These are phyloP conservation scores for Homarus gammarus DNA, from an alignment of 2,888 invertebrate species.

Conservation along the genomic window DNA sequence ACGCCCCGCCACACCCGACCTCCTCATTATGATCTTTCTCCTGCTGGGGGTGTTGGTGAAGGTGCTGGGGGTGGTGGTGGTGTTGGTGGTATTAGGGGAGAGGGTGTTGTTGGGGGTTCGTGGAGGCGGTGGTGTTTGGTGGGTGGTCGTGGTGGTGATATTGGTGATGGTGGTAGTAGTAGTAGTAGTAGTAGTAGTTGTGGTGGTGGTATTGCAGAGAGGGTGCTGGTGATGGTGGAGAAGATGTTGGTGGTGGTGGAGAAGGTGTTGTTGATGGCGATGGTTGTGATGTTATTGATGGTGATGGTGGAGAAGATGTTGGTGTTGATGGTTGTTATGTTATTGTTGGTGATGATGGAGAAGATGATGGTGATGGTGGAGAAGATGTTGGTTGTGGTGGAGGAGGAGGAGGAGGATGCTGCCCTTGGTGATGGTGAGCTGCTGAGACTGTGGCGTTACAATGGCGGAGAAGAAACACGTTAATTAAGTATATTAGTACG, in stretches of 20 bases:
- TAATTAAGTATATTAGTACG: too few species aligned
- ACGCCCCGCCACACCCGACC: too few species aligned
- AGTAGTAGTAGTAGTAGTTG: not conserved
- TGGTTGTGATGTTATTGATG: not conserved
- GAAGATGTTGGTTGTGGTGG: too few species aligned
- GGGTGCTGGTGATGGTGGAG: not conserved
- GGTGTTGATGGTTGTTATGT: not conserved
- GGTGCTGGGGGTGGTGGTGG: conserved; percentile 23
- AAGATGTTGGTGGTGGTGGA: not conserved
- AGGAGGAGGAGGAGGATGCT: too few species aligned
- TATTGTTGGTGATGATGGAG: not conserved
- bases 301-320: not conserved
- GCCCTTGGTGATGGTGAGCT: too few species aligned
- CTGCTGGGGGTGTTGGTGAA: not conserved
- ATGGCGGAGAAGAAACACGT: too few species aligned
- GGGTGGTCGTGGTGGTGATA: not conserved
- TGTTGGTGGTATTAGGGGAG: not conserved
- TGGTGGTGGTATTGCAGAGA: not conserved
- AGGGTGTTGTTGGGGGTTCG: too few species aligned
- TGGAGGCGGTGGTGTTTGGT: not conserved
- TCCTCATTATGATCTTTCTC: too few species aligned
- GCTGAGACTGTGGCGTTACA: too few species aligned
- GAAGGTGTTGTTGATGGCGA: too few species aligned
- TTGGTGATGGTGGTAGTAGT: not conserved
- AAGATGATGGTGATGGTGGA: not conserved